These are phyloP conservation scores for Mustela lutreola DNA, from an alignment of 2,113 vertebrate species.

Conservation along the genomic window DNA sequence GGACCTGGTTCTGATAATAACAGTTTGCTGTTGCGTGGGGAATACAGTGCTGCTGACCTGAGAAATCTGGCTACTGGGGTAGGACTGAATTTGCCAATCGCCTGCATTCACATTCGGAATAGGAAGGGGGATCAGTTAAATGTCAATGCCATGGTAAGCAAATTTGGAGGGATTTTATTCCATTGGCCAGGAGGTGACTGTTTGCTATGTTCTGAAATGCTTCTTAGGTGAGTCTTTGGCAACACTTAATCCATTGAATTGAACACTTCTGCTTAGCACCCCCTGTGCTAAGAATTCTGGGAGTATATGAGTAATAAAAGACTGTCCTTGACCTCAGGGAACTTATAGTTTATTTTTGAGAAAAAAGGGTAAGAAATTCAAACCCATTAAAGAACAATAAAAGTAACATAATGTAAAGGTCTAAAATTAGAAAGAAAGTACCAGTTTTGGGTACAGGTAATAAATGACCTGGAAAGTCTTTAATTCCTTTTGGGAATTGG, in stretches of 20 bases:
- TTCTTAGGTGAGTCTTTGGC: neutral
- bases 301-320: neutral
- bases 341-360: slow-evolving; percentile 46
- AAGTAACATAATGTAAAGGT: neutral
- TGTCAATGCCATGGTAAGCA: slow-evolving; percentile 85
- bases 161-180: neutral
- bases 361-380: slow-evolving; percentile 40
- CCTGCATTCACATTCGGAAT: slow-evolving; percentile 85
- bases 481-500: neutral
- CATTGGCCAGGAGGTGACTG: neutral
- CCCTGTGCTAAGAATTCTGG: neutral
- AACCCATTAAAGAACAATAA: slow-evolving; percentile 43
- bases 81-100: slow-evolving; percentile 83
- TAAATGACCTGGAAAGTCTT: neutral
- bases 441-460: neutral
- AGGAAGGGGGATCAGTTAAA: slow-evolving; percentile 84
- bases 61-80: slow-evolving; percentile 77
- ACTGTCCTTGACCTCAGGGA: neutral
- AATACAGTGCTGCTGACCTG: slow-evolving; percentile 73
- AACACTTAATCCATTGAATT: neutral
- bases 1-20: slow-evolving; percentile 81
- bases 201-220: neutral
- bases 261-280: neutral
- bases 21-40: slow-evolving; percentile 73
- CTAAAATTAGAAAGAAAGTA: slow-evolving; percentile 26